Evolutionary conservation across 2,797 vertebrate genomes (phyloP), one percentile per base, ranked within the genome.

Genomic region (Leuciscus waleckii): DNA sequence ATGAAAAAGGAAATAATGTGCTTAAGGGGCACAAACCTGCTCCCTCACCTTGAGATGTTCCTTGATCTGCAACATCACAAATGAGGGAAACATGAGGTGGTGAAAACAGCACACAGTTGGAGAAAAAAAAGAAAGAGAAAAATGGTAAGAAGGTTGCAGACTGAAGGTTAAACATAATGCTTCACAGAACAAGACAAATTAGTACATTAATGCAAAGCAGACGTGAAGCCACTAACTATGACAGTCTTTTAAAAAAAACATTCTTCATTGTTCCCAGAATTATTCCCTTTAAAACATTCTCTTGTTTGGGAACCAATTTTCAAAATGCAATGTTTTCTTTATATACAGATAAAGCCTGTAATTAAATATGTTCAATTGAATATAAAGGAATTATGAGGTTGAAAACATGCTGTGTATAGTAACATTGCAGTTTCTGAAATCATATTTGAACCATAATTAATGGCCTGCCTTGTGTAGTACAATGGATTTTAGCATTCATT

Each of bases 1-100:
- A 82, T 35, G 73, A 54, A 63, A 32, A 73, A 37, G 74, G 10
- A 82, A 85, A 61, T 35, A 32, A 13, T 49, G 58, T 63, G 76
- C n/a, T 61, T 49, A 19, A 65, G 23, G 49, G 26, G 67, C 65
- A 82, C 3, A 77, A 79, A 89, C 87, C 21, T 21, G 54, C 67
- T 68, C 29, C 35, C 87, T 94, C 95, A 96, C 95, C 95, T 96
- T 95, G 95, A 93, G 93, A 93, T 84, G 91, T 94, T 92, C 94
- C 95, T 95, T 95, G 95, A 88, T 95, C 93, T 92, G 94, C 92
- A 94, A 89, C 86, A 91, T 87, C 80, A 82, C 63, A 19, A 73
- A 82, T 41, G 65, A 70, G 5, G 61, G 67, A 83, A 74, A 70
- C 26, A 39, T 46, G 29, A 41, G 61, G 43, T 49, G 82, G 54